Evolutionary conservation across 2,797 vertebrate species (phyloP).

Genomic region (Hirundo rustica): DNA sequence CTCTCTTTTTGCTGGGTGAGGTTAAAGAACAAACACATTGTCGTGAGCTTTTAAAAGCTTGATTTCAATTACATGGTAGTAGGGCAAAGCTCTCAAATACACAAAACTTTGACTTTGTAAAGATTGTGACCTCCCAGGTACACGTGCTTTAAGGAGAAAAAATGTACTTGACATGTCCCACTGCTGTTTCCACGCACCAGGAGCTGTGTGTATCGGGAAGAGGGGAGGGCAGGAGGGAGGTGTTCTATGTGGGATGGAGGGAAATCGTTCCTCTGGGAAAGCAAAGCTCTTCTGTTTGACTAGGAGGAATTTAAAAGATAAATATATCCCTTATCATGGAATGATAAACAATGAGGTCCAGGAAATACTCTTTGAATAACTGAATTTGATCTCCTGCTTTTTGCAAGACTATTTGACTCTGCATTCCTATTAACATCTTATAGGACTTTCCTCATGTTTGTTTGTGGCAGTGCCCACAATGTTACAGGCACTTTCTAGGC

Average conservation of each 20-base stretch:
- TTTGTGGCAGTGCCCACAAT: not conserved
- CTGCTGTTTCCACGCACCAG: conserved; percentile 42
- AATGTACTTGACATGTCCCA: conserved; percentile 66
- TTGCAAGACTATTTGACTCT: conserved; percentile 30
- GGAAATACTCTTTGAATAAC: conserved; percentile 46
- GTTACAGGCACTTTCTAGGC: conserved; percentile 34
- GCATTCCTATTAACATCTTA: conserved; percentile 19
- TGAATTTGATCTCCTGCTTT: conserved; percentile 29
- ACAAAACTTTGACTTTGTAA: conserved; percentile 70
- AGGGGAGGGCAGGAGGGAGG: not conserved
- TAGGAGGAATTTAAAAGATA: conserved; percentile 57
- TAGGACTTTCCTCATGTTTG: not conserved
- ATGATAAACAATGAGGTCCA: conserved; percentile 32
- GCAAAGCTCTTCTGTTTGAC: conserved; percentile 56
- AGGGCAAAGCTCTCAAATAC: conserved; percentile 70
- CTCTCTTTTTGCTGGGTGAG: not conserved
- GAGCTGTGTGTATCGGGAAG: not conserved
- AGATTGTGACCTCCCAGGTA: conserved; percentile 67
- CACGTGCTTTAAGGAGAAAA: conserved; percentile 61
- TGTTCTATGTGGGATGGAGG: not conserved
- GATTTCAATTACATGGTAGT: conserved; percentile 68
- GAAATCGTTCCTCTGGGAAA: conserved; percentile 31
- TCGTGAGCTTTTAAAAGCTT: conserved; percentile 62
- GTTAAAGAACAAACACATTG: conserved; percentile 57
- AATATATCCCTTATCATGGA: conserved; percentile 58